phyloP scores from a whole-genome alignment of 1,140 invertebrate species.

The Dermatophagoides farinae region DNA sequence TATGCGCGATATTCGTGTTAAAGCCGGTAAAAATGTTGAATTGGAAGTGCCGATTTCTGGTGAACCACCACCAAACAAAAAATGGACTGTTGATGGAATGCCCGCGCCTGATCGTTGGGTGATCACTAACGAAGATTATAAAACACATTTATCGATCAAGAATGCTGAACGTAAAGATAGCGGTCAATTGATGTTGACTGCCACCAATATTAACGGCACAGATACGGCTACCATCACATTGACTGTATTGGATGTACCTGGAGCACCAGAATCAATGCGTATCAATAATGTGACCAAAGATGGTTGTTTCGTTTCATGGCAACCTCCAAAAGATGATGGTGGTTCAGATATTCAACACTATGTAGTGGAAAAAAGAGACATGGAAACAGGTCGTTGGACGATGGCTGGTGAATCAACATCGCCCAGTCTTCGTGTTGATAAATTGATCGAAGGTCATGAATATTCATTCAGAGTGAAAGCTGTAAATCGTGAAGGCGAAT shows the following conservation, averaged over 20 bases:
- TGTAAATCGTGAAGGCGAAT: constrained; percentile 96
- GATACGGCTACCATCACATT: constrained; percentile 84
- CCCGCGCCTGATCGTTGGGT: constrained; percentile 54
- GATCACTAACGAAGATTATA: constrained; percentile 48
- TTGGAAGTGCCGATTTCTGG: constrained; percentile 81
- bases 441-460: constrained; percentile 76
- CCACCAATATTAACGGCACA: constrained; percentile 69
- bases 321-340: constrained; percentile 72
- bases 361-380: constrained; percentile 85
- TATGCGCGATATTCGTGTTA: constrained; percentile 65
- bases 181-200: constrained; percentile 73
- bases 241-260: constrained; percentile 30
- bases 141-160: constrained; percentile 70
- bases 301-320: constrained; percentile 84
- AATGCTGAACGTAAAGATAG: constrained; percentile 67
- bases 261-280: constrained; percentile 32
- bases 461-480: constrained; percentile 93
- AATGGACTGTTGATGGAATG: constrained; percentile 43
- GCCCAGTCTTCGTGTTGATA: constrained; percentile 46
- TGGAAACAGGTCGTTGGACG: constrained; percentile 77
- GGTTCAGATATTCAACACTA: constrained; percentile 93
- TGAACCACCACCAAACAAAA: constrained; percentile 85
- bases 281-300: constrained; percentile 70
- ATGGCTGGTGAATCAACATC: constrained; percentile 67
- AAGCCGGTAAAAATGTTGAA: constrained; percentile 68